Conservation (phyloP, 2,888 invertebrate genomes). For the Cephus rjabovi region DNA sequence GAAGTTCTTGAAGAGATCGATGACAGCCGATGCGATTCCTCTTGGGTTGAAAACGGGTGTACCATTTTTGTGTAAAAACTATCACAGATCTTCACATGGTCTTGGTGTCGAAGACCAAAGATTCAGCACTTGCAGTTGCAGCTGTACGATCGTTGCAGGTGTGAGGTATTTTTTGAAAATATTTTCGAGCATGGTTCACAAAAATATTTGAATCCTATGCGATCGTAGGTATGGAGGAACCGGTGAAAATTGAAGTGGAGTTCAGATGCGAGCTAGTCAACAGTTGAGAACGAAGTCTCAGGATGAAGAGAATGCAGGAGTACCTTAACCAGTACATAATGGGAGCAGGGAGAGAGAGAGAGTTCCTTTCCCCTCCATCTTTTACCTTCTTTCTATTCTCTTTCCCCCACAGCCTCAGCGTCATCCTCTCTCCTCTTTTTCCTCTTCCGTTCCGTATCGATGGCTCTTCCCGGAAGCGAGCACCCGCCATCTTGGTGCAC, state of each 20-base stretch:
- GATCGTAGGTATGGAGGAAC: no score
- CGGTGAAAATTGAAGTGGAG: neutral
- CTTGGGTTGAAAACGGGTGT: neutral
- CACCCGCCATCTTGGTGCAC: slow-evolving; percentile 7
- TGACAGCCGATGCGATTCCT: neutral
- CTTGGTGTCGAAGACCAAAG: neutral
- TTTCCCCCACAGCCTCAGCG: slow-evolving; percentile 17
- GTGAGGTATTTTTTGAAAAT: neutral
- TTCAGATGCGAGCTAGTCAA: neutral
- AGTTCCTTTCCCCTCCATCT: slow-evolving; percentile 17
- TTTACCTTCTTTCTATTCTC: slow-evolving; percentile 16
- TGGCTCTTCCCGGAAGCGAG: slow-evolving; percentile 53
- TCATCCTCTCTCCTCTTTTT: neutral
- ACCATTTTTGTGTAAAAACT: neutral
- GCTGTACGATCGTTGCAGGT: neutral
- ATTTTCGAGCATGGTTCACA: neutral
- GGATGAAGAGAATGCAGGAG: neutral
- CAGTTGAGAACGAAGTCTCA: neutral
- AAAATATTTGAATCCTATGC: no score
- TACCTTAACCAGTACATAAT: neutral
- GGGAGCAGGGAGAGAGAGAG: slow-evolving; percentile 13
- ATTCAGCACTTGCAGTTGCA: neutral
- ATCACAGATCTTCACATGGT: neutral
- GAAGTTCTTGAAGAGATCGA: neutral
- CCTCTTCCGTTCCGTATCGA: slow-evolving; percentile 46